Percentiles rank a stretch among this genome's conserved stretches.
Evolutionary conservation across 53 echinoderm and acorn worm genomes (phyloP).

Genomic region (Astropecten irregularis): DNA sequence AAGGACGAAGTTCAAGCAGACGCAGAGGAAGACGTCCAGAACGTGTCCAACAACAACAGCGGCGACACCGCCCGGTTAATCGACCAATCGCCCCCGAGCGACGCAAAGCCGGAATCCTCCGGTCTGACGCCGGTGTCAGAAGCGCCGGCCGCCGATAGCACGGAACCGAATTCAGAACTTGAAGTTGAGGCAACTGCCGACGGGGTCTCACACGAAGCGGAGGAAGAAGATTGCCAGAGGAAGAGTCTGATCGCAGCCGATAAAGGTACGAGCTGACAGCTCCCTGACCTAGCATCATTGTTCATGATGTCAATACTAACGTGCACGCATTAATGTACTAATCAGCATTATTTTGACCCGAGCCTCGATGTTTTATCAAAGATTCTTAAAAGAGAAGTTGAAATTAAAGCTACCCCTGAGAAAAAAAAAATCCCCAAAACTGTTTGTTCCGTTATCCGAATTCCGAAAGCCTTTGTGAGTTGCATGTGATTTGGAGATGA

Average conservation of each 20-base stretch:
- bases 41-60: conserved; percentile 39
- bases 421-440: too few species aligned
- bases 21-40: conserved; percentile 10
- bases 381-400: too few species aligned
- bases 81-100: too few species aligned
- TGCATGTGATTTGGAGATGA: too few species aligned
- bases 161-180: conserved; percentile 5
- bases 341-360: too few species aligned
- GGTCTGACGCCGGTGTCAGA: not conserved
- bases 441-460: too few species aligned
- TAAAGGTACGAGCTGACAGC: conserved; percentile 42
- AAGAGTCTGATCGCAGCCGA: conserved; percentile 3
- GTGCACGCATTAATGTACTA: too few species aligned
- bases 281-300: too few species aligned
- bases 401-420: too few species aligned
- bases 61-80: conserved; percentile 26
- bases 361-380: too few species aligned
- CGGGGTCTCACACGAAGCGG: not conserved
- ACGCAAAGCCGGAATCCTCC: not conserved
- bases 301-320: too few species aligned
- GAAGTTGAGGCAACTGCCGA: not conserved
- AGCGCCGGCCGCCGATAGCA: not conserved
- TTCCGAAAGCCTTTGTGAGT: too few species aligned
- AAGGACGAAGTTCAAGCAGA: conserved; percentile 14
- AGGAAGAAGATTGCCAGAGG: conserved; percentile 11